Percentiles rank a stretch among this genome's conserved stretches.
These are phyloP conservation scores for Muscina levida DNA, from an alignment of 2,888 invertebrate species.

Conservation along the genomic window DNA sequence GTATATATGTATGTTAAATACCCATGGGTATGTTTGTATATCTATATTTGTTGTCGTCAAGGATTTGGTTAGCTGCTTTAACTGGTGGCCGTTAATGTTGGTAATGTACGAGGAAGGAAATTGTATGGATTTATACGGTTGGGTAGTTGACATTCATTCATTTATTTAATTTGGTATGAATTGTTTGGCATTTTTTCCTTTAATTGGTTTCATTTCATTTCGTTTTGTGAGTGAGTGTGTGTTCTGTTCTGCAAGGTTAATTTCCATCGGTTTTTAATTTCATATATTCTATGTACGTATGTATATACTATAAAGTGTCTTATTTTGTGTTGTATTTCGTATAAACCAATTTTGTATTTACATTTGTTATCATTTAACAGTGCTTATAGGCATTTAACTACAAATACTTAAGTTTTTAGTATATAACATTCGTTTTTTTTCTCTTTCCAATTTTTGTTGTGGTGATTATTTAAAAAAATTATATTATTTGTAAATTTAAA, in stretches of 20 bases:
- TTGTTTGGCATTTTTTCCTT: slow-evolving; percentile 45
- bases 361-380: slow-evolving; percentile 59
- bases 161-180: slow-evolving; percentile 36
- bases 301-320: slow-evolving; percentile 30
- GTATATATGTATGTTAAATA: no score
- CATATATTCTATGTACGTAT: slow-evolving; percentile 30
- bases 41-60: background rate
- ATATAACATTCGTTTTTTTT: slow-evolving; percentile 27
- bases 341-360: slow-evolving; percentile 62
- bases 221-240: slow-evolving; percentile 35
- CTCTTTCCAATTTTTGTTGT: slow-evolving; percentile 55
- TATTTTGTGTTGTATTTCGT: slow-evolving; percentile 58
- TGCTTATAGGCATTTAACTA: slow-evolving; percentile 65
- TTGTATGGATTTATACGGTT: background rate
- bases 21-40: no score
- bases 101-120: slow-evolving; percentile 22
- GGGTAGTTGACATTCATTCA: slow-evolving; percentile 36
- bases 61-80: slow-evolving; percentile 53
- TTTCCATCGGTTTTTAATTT: slow-evolving; percentile 28
- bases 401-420: slow-evolving; percentile 58
- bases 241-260: slow-evolving; percentile 27
- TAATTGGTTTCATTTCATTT: slow-evolving; percentile 26
- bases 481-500: background rate
- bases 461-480: slow-evolving; percentile 53
- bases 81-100: slow-evolving; percentile 55